Percentiles rank a stretch among this genome's conserved stretches.
Conservation (phyloP, 2,888 invertebrate species). For the Scrobipalpa atriplicella region DNA sequence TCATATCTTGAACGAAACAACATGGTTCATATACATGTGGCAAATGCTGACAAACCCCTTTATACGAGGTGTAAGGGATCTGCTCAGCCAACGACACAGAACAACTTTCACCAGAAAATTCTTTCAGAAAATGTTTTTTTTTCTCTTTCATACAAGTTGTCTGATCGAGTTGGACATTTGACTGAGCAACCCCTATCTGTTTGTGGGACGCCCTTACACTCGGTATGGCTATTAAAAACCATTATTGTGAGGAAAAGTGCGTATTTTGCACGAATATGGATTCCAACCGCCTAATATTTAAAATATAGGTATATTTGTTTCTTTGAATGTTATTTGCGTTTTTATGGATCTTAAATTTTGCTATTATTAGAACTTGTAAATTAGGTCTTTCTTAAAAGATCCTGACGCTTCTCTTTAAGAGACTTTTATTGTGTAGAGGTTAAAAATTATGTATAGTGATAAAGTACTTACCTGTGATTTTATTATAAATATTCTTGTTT, state of each 20-base stretch:
- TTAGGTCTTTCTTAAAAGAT: neutral
- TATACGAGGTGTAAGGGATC: too few species aligned
- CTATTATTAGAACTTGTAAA: neutral
- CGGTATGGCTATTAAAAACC: neutral
- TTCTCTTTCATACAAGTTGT: too few species aligned
- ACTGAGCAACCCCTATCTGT: too few species aligned
- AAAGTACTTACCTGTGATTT: slow-evolving; percentile 78
- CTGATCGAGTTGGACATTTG: too few species aligned
- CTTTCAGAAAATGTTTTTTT: too few species aligned
- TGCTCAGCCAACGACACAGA: too few species aligned
- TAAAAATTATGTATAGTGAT: slow-evolving; percentile 60
- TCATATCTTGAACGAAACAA: too few species aligned
- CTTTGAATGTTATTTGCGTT: slow-evolving; percentile 8
- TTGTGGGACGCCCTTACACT: too few species aligned
- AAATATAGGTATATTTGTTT: slow-evolving; percentile 14
- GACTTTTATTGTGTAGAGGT: slow-evolving; percentile 16
- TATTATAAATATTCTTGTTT: slow-evolving; percentile 72
- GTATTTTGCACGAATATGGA: slow-evolving; percentile 23
- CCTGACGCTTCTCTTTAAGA: slow-evolving; percentile 27
- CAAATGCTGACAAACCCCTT: neutral
- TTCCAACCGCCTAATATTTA: slow-evolving; percentile 24
- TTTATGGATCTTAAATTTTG: neutral
- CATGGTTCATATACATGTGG: too few species aligned
- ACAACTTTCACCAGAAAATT: too few species aligned
- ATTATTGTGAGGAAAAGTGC: neutral